Evolutionary conservation across 2,888 invertebrate species (phyloP), one percentile per base, ranked within the genome.

Genomic region (Synergus japonicus): DNA sequence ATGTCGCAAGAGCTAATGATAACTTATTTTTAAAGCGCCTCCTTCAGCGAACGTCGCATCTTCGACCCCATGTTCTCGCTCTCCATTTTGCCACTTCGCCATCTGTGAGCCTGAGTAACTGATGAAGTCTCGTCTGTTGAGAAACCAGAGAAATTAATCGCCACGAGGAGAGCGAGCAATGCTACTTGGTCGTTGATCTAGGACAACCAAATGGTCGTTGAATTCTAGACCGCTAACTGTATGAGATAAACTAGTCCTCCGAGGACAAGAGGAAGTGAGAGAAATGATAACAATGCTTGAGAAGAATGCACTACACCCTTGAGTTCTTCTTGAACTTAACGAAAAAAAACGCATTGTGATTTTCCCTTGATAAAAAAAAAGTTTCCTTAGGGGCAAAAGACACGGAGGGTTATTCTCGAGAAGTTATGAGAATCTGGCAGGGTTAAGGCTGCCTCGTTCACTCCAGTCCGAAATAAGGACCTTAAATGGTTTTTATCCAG

Each of bases 21-120:
- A 69, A 37, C 69, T 69, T 69, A 69, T 69, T 69, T 69, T 69
- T 69, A 49, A 69, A 69, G 29, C n/a, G 46, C 49, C 69, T 69
- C 49, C 49, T 69, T 37, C 54, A 54, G n/a, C 10, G 73, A 41
- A 37, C 37, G 41, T 73, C 41, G 54, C 29, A 37, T 49, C 69
- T n/a, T 69, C 69, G 37, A 73, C 49, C 10, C 37, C 29, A 9
- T 69, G 15, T 69, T 73, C 54, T 58, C n/a, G 10, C 37, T n/a
- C 73, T 58, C 9, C 54, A 7, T 15, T n/a, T n/a, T 54, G 54
- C 37, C 37, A 73, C 73, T 73, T 73, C 73, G 37, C 37, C 37
- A 29, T 29, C 29, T 49, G 37, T 46, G 46, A 12, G 46, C 4
- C 18, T 43, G 66, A 66, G 66, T 66, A 66, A 66, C 66, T 66